phyloP scores from a whole-genome alignment of 2,113 vertebrate genomes.

The Ceratotherium simum region DNA sequence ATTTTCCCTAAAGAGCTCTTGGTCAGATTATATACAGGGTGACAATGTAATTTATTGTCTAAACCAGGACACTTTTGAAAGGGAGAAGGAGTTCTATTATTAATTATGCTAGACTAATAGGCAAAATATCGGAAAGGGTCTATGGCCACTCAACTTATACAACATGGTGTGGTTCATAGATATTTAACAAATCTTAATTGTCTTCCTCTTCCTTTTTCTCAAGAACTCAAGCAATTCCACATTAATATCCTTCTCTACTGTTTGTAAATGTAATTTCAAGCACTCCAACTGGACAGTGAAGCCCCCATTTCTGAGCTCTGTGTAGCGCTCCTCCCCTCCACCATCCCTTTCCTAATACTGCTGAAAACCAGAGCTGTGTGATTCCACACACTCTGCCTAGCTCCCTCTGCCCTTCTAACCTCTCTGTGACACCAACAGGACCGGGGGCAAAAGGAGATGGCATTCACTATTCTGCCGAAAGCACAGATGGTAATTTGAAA shows the following conservation, averaged over 20 bases:
- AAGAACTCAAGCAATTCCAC: not conserved
- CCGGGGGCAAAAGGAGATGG: conserved; percentile 32
- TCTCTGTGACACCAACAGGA: not conserved
- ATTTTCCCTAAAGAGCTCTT: not conserved
- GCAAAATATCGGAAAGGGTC: not conserved
- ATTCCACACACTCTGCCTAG: not conserved
- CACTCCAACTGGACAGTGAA: not conserved
- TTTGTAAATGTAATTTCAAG: not conserved
- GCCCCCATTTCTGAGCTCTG: not conserved
- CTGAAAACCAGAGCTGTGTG: not conserved
- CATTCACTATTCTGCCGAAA: conserved; percentile 40
- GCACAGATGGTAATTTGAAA: conserved; percentile 61
- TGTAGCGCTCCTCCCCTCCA: not conserved
- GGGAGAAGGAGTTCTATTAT: not conserved
- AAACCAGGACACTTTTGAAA: not conserved
- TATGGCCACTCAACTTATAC: not conserved
- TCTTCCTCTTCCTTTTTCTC: not conserved
- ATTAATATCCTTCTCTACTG: not conserved
- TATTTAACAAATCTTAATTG: not conserved
- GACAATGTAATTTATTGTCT: not conserved
- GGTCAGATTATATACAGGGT: not conserved
- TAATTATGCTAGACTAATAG: not conserved
- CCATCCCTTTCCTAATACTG: not conserved
- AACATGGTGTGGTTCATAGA: no score
- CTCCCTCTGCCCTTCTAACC: not conserved